Conservation (phyloP, 2,888 invertebrate species). For the Lottia scabra region DNA sequence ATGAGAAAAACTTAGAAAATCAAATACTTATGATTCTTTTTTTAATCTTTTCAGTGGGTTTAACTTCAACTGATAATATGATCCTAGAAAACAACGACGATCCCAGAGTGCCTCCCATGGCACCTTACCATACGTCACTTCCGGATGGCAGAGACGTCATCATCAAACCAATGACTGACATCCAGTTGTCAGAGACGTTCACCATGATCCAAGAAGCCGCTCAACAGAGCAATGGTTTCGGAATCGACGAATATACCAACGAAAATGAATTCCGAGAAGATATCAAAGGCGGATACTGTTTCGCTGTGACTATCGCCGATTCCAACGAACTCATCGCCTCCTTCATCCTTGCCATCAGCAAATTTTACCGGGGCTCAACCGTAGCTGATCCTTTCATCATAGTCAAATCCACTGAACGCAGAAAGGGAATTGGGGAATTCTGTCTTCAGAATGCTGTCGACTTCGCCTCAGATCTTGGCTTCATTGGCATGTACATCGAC, state of each 20-base stretch:
- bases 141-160: slow-evolving; percentile 33
- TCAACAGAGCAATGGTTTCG: slow-evolving; percentile 41
- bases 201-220: slow-evolving; percentile 39
- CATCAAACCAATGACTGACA: slow-evolving; percentile 42
- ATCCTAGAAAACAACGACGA: background rate
- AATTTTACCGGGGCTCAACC: slow-evolving; percentile 33
- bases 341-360: slow-evolving; percentile 39
- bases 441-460: slow-evolving; percentile 33
- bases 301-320: slow-evolving; percentile 37
- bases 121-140: slow-evolving; percentile 35
- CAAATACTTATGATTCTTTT: background rate
- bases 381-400: slow-evolving; percentile 44
- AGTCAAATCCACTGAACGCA: slow-evolving; percentile 33
- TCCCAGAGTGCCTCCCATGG: slow-evolving; percentile 9
- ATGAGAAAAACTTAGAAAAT: background rate
- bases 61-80: background rate
- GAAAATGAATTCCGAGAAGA: slow-evolving; percentile 38
- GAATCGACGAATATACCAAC: slow-evolving; percentile 36
- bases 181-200: slow-evolving; percentile 44
- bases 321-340: slow-evolving; percentile 36
- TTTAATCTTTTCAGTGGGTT: slow-evolving; percentile 3
- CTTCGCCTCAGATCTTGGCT: slow-evolving; percentile 37
- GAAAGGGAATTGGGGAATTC: slow-evolving; percentile 41
- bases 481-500: slow-evolving; percentile 39
- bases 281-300: slow-evolving; percentile 35